These are phyloP conservation scores for Helicoverpa assulta DNA, from an alignment of 2,888 invertebrate genomes.

Conservation along the genomic window DNA sequence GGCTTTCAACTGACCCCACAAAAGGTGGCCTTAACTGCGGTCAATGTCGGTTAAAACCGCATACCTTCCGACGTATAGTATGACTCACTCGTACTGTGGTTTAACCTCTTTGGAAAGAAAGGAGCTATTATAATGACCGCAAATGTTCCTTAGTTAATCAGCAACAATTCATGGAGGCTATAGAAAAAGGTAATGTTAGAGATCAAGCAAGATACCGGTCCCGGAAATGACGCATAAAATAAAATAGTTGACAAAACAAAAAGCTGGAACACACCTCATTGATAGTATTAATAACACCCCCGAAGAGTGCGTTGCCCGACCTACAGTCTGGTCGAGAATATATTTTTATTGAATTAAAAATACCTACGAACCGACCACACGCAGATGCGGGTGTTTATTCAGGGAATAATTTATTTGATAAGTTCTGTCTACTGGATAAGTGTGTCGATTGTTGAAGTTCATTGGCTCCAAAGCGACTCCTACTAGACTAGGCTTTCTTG, in stretches of 20 bases:
- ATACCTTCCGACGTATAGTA: constrained; percentile 29
- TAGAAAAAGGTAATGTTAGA: neutral
- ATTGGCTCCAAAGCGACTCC: constrained; percentile 33
- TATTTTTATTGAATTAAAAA: constrained; percentile 50
- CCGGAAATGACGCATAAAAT: neutral
- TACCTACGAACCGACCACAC: constrained; percentile 39
- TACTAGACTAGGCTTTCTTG: constrained; percentile 14
- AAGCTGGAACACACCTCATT: constrained; percentile 5
- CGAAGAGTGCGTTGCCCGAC: constrained; percentile 48
- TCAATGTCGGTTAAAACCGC: constrained; percentile 46
- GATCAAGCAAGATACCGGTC: neutral
- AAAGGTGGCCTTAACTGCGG: constrained; percentile 39
- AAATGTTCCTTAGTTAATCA: neutral
- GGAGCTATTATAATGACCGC: neutral
- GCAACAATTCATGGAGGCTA: neutral
- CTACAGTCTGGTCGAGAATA: constrained; percentile 24
- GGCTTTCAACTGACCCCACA: constrained; percentile 39
- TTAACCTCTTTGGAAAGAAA: constrained; percentile 16
- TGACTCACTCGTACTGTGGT: constrained; percentile 27
- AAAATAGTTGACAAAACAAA: constrained; percentile 12
- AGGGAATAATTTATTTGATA: constrained; percentile 41
- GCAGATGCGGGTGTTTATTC: constrained; percentile 39
- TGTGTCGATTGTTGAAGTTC: constrained; percentile 40
- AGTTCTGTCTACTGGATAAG: constrained; percentile 26
- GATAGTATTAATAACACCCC: constrained; percentile 11